A percentile compares a stretch with the other conserved stretches of the same genome.
These are phyloP conservation scores for Nipponacmea schrenckii DNA, from an alignment of 2,888 invertebrate genomes.

Conservation along the genomic window DNA sequence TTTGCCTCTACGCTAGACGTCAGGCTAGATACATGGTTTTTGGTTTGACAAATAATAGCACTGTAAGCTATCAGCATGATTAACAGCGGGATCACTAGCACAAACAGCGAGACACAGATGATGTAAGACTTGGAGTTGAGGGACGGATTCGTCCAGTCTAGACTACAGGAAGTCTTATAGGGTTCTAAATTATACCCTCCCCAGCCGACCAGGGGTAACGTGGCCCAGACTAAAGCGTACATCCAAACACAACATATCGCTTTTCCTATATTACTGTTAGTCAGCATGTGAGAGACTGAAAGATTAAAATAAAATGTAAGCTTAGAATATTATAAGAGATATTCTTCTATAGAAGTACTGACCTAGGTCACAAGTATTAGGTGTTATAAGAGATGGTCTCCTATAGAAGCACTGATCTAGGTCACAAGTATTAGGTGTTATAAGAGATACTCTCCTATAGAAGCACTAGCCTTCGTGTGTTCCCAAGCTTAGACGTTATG, in stretches of 20 bases:
- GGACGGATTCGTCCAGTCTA: conserved; percentile 20
- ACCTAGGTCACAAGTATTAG: too few relatives aligned
- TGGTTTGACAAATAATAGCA: conserved; percentile 11
- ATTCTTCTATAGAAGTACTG: too few relatives aligned
- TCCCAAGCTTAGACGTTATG: too few relatives aligned
- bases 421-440: too few relatives aligned
- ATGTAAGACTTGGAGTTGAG: conserved; percentile 1
- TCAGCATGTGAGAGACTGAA: neutral
- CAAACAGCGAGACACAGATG: conserved; percentile 12
- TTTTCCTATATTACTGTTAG: neutral
- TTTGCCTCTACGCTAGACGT: neutral
- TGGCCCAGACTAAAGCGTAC: conserved; percentile 23
- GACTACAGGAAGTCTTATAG: conserved; percentile 25
- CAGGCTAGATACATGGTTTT: conserved; percentile 4
- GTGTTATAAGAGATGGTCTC: too few relatives aligned
- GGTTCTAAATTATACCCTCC: conserved; percentile 24
- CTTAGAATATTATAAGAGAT: too few relatives aligned
- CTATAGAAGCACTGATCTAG: too few relatives aligned
- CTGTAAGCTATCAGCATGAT: conserved; percentile 10
- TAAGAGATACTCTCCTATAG: too few relatives aligned
- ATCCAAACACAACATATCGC: conserved; percentile 15
- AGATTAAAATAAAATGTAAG: too few relatives aligned
- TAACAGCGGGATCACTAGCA: conserved; percentile 16
- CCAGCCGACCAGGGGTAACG: conserved; percentile 25
- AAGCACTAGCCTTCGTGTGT: too few relatives aligned